These are phyloP conservation scores for Drosophila varians DNA, from an alignment of 1,140 invertebrate species.

Conservation along the genomic window DNA sequence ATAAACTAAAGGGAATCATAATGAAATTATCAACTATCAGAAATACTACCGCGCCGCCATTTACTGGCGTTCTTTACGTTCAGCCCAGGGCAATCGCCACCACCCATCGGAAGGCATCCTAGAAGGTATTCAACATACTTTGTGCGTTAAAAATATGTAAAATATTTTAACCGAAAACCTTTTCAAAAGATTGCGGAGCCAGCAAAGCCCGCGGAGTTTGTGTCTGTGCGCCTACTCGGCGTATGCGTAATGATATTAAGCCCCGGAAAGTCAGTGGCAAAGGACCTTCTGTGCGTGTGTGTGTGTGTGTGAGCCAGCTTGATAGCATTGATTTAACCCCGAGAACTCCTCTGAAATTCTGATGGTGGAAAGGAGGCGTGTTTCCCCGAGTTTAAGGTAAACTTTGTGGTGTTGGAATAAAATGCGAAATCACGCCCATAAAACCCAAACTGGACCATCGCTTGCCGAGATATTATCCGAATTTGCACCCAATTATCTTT, in stretches of 20 bases:
- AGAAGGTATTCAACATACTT: slow-evolving; percentile 49
- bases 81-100: background rate
- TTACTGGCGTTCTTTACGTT: slow-evolving; percentile 9
- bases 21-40: slow-evolving; percentile 74
- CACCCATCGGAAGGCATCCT: slow-evolving; percentile 4
- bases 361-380: too few species aligned
- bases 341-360: too few species aligned
- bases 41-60: slow-evolving; percentile 12
- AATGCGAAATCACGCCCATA: background rate
- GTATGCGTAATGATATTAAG: slow-evolving; percentile 65
- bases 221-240: slow-evolving; percentile 33
- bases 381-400: slow-evolving; percentile 29
- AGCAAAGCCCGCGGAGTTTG: slow-evolving; percentile 5
- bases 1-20: slow-evolving; percentile 61
- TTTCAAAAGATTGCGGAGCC: slow-evolving; percentile 71
- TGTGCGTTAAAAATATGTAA: slow-evolving; percentile 73
- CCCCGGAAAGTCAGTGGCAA: slow-evolving; percentile 7
- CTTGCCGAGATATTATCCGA: background rate
- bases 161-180: slow-evolving; percentile 76
- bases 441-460: background rate
- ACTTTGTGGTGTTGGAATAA: slow-evolving; percentile 10
- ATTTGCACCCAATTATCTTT: background rate
- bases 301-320: background rate
- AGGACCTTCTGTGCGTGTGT: background rate
- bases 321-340: slow-evolving; percentile 41